Evolutionary conservation across 2,888 invertebrate species (phyloP).

Genomic region (Beris chalybata): DNA sequence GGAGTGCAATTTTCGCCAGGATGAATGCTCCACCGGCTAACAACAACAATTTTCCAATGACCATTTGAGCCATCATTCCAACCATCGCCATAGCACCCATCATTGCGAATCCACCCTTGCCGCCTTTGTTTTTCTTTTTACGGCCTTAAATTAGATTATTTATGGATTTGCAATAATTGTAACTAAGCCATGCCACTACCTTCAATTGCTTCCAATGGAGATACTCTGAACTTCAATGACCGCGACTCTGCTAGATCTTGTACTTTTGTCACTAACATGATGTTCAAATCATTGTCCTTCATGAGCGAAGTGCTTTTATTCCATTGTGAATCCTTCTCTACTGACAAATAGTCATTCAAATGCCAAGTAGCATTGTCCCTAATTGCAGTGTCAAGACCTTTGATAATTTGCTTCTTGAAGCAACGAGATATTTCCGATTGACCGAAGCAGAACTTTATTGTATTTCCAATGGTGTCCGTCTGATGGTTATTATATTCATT

Average conservation of each 20-base stretch:
- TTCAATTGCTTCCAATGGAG: constrained; percentile 1
- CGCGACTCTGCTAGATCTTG: constrained; percentile 56
- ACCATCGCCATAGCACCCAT: constrained; percentile 65
- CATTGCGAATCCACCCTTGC: constrained; percentile 60
- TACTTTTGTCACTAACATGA: constrained; percentile 52
- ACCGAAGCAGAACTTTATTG: constrained; percentile 47
- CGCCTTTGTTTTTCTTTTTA: constrained; percentile 57
- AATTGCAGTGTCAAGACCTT: constrained; percentile 55
- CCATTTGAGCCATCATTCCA: constrained; percentile 67
- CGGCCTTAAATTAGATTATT: constrained; percentile 56
- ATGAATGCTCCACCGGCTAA: constrained; percentile 69
- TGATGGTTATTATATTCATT: too few species aligned
- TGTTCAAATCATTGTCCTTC: constrained; percentile 38
- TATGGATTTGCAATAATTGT: too few species aligned
- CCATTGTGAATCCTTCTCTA: constrained; percentile 45
- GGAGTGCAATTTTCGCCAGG: constrained; percentile 67
- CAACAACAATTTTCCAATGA: constrained; percentile 68
- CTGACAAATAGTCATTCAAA: constrained; percentile 47
- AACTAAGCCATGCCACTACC: not conserved
- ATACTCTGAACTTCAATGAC: constrained; percentile 49
- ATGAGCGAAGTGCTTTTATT: constrained; percentile 35
- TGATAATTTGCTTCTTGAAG: constrained; percentile 54
- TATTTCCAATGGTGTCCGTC: too few species aligned
- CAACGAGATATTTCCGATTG: constrained; percentile 47
- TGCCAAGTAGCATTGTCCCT: constrained; percentile 52